Conservation (phyloP, 2,888 invertebrate species). For the Drosophila barbarae region DNA sequence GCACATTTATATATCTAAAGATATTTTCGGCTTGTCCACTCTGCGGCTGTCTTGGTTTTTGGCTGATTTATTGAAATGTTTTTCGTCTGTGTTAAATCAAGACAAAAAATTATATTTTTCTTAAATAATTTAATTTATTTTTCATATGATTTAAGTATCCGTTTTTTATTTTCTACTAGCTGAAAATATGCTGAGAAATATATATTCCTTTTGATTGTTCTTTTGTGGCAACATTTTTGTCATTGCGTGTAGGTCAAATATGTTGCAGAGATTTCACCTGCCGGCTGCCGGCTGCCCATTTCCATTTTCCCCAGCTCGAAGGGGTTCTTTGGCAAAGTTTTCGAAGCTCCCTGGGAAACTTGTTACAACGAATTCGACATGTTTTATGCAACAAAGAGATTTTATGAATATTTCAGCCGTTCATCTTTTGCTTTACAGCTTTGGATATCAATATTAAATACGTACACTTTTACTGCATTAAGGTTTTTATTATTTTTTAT, state of each 20-base stretch:
- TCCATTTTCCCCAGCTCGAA: slow-evolving; percentile 1
- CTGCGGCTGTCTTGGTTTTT: slow-evolving; percentile 14
- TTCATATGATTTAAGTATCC: slow-evolving; percentile 42
- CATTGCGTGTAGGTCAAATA: slow-evolving; percentile 67
- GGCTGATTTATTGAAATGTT: slow-evolving; percentile 47
- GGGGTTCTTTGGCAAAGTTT: slow-evolving; percentile 13
- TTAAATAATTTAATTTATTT: slow-evolving; percentile 68
- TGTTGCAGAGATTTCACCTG: slow-evolving; percentile 43
- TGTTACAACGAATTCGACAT: slow-evolving; percentile 39
- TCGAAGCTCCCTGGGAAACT: slow-evolving; percentile 8
- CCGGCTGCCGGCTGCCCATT: neutral
- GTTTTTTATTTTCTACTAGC: slow-evolving; percentile 2
- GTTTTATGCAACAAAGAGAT: slow-evolving; percentile 40
- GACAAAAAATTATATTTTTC: slow-evolving; percentile 28
- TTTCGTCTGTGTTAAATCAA: slow-evolving; percentile 29
- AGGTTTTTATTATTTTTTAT: slow-evolving; percentile 1
- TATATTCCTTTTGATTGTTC: slow-evolving; percentile 25
- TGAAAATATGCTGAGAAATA: slow-evolving; percentile 5
- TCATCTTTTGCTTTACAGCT: slow-evolving; percentile 10
- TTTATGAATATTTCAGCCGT: slow-evolving; percentile 18
- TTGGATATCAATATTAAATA: slow-evolving; percentile 16
- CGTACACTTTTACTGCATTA: slow-evolving; percentile 7
- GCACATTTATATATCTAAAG: slow-evolving; percentile 34
- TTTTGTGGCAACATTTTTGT: slow-evolving; percentile 55
- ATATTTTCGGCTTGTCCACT: slow-evolving; percentile 37